Base-by-base conservation (phyloP, 1,140 invertebrate genomes). In the Antheraea pernyi region DNA sequence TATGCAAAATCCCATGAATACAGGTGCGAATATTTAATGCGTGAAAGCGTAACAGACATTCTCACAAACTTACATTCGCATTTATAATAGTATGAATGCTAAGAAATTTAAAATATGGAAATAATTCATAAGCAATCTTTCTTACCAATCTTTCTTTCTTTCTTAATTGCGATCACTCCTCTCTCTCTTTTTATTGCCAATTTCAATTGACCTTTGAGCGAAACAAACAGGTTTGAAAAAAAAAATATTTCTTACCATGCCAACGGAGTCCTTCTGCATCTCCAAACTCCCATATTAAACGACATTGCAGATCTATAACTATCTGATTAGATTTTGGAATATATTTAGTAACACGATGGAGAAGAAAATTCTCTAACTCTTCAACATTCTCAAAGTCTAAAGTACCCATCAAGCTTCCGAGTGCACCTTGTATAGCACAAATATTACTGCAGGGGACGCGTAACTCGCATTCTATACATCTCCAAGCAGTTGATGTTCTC, bases 271-370 rank as follows among this genome's bases (percentile, higher is more conserved):
- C 89, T 64, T 89, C 84, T 6, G 67, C 71, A 71, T 88, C 86
- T 37, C 90, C 89, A 58, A 88, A 74, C 58, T 83, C 74, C 83
- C 83, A 91, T 48, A 93, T 85, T 36, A 93, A 79, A 46, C 86
- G 80, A 69, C 88, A 91, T 70, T 94, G 93, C 5, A 94, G 71
- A 76, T 94, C 93, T 11, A 94, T 74, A 59, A 90, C 84, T 19
- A 94, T 92, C 81, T 94, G 93, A 79, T 94, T 94, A 5, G 84
- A 88, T 66, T 89, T 91, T 10, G 93, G 92, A 58, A 94, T 83
- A 67, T 89, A 89, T 70, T 87, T 93, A 6, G 68, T 75, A 1
- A 94, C 77, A 70, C 91, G 89, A 42, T 86, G 72, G 11, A 89
- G 68, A 30, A 94, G 77, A 77, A 94, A 94, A 58, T 88, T 86